A percentile compares a stretch with the other conserved stretches of the same genome.
These are phyloP conservation scores for Takifugu ocellatus DNA, from an alignment of 2,797 vertebrate species.

Conservation along the genomic window DNA sequence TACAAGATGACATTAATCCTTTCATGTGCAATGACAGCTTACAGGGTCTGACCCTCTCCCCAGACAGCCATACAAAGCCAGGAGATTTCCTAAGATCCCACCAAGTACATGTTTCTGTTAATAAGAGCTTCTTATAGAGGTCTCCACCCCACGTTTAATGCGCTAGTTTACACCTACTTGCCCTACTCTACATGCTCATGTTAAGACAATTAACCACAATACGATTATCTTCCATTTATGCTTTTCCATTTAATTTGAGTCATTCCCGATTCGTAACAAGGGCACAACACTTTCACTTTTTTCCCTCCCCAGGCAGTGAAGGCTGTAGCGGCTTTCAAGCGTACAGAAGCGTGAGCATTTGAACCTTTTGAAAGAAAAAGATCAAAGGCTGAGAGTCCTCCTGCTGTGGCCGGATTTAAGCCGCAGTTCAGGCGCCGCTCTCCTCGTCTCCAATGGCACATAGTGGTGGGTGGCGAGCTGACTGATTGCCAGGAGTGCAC, in stretches of 20 bases:
- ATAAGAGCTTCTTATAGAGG: constrained; percentile 76
- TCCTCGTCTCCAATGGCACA: constrained; percentile 68
- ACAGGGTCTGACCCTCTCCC: constrained; percentile 92
- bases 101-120: constrained; percentile 74
- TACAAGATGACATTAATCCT: constrained; percentile 99
- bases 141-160: constrained; percentile 67
- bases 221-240: constrained; percentile 42
- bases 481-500: constrained; percentile 74
- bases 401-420: constrained; percentile 69
- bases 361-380: constrained; percentile 75
- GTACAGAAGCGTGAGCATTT: constrained; percentile 68
- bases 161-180: constrained; percentile 52
- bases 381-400: constrained; percentile 73
- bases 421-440: constrained; percentile 56
- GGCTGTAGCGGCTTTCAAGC: constrained; percentile 68
- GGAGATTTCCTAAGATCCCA: constrained; percentile 93
- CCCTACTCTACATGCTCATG: constrained; percentile 53
- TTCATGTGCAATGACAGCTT: constrained; percentile 99
- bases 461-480: constrained; percentile 79
- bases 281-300: constrained; percentile 32
- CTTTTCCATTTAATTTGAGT: constrained; percentile 49
- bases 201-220: constrained; percentile 54
- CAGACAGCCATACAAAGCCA: constrained; percentile 92
- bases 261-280: constrained; percentile 54
- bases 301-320: constrained; percentile 45